Conservation (phyloP, 53 echinoderm and acorn worm species). For the Patiria pectinifera region DNA sequence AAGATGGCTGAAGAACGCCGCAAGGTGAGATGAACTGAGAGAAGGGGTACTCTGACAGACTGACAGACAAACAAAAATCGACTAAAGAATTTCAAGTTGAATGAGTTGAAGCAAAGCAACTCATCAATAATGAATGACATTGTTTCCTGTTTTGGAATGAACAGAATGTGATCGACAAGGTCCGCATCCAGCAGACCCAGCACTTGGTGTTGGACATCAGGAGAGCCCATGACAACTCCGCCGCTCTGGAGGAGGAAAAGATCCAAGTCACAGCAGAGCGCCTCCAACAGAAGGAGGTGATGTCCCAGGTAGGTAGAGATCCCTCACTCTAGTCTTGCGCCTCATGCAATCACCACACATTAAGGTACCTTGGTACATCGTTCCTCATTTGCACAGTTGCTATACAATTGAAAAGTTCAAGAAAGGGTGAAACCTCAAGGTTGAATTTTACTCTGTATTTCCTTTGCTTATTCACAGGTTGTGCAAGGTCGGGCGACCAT, state of each 20-base stretch:
- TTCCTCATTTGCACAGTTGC: no score
- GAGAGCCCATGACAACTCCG: slow-evolving; percentile 22
- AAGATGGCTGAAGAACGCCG: slow-evolving; percentile 49
- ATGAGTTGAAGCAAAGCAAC: neutral
- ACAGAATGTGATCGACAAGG: slow-evolving; percentile 31
- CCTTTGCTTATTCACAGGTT: neutral
- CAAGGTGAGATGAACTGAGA: slow-evolving; percentile 6
- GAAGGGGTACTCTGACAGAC: neutral
- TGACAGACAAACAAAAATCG: neutral
- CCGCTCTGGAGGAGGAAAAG: slow-evolving; percentile 27
- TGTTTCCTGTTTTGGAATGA: neutral
- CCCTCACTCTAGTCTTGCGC: neutral
- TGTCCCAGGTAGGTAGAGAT: slow-evolving; percentile 27
- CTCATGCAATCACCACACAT: neutral
- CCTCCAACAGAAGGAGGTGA: slow-evolving; percentile 27
- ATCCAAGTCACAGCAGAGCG: slow-evolving; percentile 2
- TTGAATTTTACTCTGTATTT: neutral
- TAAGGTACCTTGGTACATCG: no score
- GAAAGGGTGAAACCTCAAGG: no score
- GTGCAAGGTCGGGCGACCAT: slow-evolving; percentile 1
- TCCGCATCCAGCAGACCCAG: slow-evolving; percentile 26
- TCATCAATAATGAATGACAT: neutral
- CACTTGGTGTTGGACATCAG: slow-evolving; percentile 31
- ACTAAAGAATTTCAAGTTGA: neutral
- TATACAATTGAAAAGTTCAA: no score